phyloP scores from a whole-genome alignment of 2,113 vertebrate species.

The Colaptes auratus region DNA sequence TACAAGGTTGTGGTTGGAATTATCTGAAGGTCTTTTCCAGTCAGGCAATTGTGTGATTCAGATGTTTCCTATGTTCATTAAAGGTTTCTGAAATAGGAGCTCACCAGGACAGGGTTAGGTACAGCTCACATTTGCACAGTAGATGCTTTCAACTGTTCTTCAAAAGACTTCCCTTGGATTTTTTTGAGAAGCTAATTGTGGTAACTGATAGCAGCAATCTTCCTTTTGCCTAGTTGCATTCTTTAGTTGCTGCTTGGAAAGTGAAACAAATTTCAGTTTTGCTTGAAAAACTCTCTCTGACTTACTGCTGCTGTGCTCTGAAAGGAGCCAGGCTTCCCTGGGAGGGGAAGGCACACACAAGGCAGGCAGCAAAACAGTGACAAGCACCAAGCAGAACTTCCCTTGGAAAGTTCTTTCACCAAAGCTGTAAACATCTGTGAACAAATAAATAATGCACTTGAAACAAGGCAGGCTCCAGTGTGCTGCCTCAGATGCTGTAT shows the following conservation, averaged over 20 bases:
- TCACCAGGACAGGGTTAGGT: not conserved
- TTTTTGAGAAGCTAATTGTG: not conserved
- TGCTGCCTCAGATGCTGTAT: not conserved
- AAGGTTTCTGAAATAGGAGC: not conserved
- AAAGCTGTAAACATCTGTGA: not conserved
- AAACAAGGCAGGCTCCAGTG: not conserved
- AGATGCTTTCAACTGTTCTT: not conserved
- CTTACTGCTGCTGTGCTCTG: rapidly evolving
- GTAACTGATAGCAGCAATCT: not conserved
- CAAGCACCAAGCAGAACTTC: not conserved
- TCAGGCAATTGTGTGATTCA: no score
- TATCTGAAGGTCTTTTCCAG: no score
- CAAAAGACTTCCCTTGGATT: not conserved
- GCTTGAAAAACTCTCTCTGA: not conserved
- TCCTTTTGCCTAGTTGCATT: not conserved
- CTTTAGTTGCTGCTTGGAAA: not conserved
- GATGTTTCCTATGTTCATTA: not conserved
- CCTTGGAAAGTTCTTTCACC: not conserved
- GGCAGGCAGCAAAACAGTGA: not conserved
- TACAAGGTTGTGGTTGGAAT: no score
- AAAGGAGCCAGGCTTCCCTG: not conserved
- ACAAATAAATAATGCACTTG: not conserved
- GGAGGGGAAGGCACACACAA: not conserved
- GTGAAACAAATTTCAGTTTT: not conserved
- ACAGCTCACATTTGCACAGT: not conserved